Evolutionary conservation across 2,113 vertebrate genomes (phyloP).

Genomic region (Addax nasomaculatus): DNA sequence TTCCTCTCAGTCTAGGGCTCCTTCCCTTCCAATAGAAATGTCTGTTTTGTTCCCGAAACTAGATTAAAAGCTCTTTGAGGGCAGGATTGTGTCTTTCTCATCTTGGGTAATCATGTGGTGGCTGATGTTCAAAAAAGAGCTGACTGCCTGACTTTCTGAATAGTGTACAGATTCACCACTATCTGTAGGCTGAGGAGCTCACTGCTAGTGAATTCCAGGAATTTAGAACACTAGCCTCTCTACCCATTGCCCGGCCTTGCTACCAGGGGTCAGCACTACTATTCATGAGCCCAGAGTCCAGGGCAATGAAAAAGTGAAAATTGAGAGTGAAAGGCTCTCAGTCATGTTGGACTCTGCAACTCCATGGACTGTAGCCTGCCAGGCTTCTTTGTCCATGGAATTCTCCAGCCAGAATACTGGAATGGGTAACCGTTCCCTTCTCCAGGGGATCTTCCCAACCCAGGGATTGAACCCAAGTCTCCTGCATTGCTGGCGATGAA

Average conservation of each 20-base stretch:
- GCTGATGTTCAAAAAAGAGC: not conserved
- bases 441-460: not conserved
- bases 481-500: not conserved
- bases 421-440: not conserved
- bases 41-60: not conserved
- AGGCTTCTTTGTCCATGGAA: not conserved
- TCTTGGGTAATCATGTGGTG: not conserved
- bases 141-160: not conserved
- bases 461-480: not conserved
- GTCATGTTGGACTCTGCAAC: not conserved
- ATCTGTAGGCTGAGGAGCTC: not conserved
- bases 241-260: not conserved
- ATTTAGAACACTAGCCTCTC: not conserved
- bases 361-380: not conserved
- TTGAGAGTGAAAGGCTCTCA: not conserved
- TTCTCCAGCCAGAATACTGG: not conserved
- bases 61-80: not conserved
- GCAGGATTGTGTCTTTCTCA: not conserved
- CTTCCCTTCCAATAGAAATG: not conserved
- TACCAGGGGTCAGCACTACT: constrained; percentile 42
- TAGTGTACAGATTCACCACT: not conserved
- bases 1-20: not conserved
- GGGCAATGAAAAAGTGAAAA: not conserved
- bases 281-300: not conserved
- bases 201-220: not conserved